Evolutionary conservation across 2,113 vertebrate species (phyloP).

Genomic region (Brachypodius melanocephalos): DNA sequence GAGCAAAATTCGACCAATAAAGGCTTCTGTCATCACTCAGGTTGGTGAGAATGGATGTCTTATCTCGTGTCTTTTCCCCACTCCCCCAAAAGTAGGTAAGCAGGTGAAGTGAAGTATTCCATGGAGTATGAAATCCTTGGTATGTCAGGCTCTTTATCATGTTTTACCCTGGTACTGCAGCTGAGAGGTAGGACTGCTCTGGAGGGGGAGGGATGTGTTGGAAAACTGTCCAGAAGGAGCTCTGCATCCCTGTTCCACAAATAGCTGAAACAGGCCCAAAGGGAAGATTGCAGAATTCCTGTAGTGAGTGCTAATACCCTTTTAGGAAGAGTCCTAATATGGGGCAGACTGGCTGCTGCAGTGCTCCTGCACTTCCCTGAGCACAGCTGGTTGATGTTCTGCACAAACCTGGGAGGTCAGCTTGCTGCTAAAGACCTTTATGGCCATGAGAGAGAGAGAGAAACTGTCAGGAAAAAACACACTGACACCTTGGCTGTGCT

Average conservation of each 20-base stretch:
- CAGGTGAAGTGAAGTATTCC: neutral
- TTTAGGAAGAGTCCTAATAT: neutral
- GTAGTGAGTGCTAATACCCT: neutral
- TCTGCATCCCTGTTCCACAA: neutral
- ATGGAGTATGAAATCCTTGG: neutral
- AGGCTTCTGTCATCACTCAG: conserved; percentile 98
- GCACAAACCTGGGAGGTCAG: neutral
- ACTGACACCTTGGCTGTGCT: neutral
- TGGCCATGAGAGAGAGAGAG: neutral
- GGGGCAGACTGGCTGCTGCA: neutral
- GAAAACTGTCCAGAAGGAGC: neutral
- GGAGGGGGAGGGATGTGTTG: neutral
- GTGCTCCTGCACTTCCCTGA: neutral
- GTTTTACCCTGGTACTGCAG: neutral
- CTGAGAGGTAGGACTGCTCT: neutral
- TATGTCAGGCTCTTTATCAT: neutral
- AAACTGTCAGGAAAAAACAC: neutral
- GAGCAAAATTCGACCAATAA: conserved; percentile 95
- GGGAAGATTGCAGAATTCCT: neutral
- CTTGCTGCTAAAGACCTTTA: neutral
- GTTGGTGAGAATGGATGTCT: conserved; percentile 62
- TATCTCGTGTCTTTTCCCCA: neutral
- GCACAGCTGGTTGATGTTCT: neutral
- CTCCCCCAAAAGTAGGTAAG: neutral
- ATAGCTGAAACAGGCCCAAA: neutral